Evolutionary conservation across 2,113 vertebrate genomes (phyloP).

Genomic region (Calidris pygmaea): DNA sequence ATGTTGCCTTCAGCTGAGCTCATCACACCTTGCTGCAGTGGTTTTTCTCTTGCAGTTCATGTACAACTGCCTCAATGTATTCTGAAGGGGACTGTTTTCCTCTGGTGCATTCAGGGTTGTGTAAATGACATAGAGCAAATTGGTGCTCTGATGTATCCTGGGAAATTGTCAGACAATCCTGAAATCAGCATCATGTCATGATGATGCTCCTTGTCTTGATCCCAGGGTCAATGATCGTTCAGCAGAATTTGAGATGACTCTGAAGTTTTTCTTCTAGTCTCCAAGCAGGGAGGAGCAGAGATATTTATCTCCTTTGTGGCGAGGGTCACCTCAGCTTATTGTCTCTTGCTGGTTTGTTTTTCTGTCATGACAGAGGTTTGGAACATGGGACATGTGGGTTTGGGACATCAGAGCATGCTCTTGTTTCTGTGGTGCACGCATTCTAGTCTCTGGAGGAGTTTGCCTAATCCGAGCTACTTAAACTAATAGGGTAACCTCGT

Average conservation of each 20-base stretch:
- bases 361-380: background rate
- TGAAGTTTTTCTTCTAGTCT: background rate
- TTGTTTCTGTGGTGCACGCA: background rate
- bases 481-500: conserved; percentile 25
- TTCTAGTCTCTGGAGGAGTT: background rate
- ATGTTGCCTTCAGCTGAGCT: background rate
- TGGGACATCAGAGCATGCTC: background rate
- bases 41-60: background rate
- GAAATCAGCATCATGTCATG: background rate
- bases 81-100: background rate
- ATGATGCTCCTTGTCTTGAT: background rate
- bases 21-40: background rate
- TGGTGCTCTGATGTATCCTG: background rate
- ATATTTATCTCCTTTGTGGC: background rate
- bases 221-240: background rate
- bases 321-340: background rate
- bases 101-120: background rate
- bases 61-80: background rate
- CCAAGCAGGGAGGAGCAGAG: background rate
- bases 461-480: background rate
- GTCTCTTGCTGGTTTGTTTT: background rate
- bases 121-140: background rate
- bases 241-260: background rate
- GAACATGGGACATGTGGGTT: background rate
- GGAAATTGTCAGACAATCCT: background rate